phyloP scores from a whole-genome alignment of 2,113 vertebrate species.

The Paracanthobrama guichenoti region DNA sequence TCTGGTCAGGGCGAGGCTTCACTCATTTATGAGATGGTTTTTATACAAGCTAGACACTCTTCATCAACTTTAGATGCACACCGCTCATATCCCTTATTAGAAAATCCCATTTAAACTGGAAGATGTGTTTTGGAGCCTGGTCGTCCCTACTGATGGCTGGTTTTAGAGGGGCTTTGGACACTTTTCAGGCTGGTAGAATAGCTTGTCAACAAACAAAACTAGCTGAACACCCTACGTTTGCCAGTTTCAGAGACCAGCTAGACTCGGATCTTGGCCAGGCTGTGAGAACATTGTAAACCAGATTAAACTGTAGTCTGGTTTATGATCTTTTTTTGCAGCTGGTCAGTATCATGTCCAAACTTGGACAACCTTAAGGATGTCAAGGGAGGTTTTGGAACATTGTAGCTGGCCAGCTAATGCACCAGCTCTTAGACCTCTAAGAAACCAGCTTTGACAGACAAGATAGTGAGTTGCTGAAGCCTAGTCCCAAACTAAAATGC shows the following conservation, averaged over 20 bases:
- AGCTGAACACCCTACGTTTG: not conserved
- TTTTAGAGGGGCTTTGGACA: not conserved
- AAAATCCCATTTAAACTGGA: not conserved
- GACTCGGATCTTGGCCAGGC: not conserved
- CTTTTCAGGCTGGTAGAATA: not conserved
- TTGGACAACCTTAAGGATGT: not conserved
- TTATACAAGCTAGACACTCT: not conserved
- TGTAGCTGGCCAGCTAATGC: not conserved
- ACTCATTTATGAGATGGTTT: slow-evolving; percentile 47
- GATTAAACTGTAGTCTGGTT: not conserved
- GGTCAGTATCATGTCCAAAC: not conserved
- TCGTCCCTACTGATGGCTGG: not conserved
- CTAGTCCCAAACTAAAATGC: too few relatives aligned
- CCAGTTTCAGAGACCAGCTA: not conserved
- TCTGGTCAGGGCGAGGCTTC: slow-evolving; percentile 70
- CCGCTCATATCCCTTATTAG: not conserved
- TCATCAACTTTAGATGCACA: not conserved
- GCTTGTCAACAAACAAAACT: not conserved
- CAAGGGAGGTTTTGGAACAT: not conserved
- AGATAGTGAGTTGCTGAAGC: not conserved
- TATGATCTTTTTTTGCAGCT: not conserved
- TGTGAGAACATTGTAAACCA: not conserved
- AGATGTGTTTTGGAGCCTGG: not conserved
- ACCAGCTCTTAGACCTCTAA: not conserved
- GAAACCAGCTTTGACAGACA: not conserved